Base-by-base conservation (phyloP, 1,140 invertebrate genomes). In the Lordiphosa stackelbergi region DNA sequence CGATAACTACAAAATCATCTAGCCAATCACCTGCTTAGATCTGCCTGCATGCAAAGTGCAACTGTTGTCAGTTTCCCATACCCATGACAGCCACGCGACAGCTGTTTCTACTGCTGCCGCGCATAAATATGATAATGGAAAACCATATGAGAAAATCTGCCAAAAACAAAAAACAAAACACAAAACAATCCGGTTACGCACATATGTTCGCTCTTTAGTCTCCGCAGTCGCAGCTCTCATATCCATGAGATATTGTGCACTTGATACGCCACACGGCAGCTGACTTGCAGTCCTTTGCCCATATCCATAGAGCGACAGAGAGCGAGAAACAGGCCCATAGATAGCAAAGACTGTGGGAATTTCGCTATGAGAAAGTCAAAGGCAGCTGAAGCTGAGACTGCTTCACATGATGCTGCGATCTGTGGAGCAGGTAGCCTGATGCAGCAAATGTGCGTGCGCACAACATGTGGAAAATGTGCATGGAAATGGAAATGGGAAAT, bases 141-240 rank as follows among this genome's bases (percentile, higher is more conserved):
- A 81, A 60, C 61, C 75, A 81, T 79, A 79, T 75, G 74, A 68
- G 66, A 81, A 79, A 75, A 68, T 81, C 70, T 74, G 66, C 66
- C 58, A 68, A 69, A 66, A 61, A 56, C 37, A 73, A 54, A 66
- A 58, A 53, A 55, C 46, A 35, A 63, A 45, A 45, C 22, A 54
- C 47, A 63, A 57, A 77, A 59, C 63, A 79, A 78, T 78, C 69
- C 53, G 57, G 43, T 38, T 42, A 73, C 62, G 56, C 66, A 73
- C 73, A 79, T 53, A 73, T 73, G 75, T 57, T 53, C 51, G 61
- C 42, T 37, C 28, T 31, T 31, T 5, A 31, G 28, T 34, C 51
- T 24, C 5, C 1, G 45, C 45, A 31, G 28, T 8, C 28, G 5
- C 51, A 58, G 49, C 45, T 64, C 37, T 41, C 43, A 51, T 36